Evolutionary conservation across 2,888 invertebrate genomes (phyloP).

Genomic region (Oxyscelio sp.): DNA sequence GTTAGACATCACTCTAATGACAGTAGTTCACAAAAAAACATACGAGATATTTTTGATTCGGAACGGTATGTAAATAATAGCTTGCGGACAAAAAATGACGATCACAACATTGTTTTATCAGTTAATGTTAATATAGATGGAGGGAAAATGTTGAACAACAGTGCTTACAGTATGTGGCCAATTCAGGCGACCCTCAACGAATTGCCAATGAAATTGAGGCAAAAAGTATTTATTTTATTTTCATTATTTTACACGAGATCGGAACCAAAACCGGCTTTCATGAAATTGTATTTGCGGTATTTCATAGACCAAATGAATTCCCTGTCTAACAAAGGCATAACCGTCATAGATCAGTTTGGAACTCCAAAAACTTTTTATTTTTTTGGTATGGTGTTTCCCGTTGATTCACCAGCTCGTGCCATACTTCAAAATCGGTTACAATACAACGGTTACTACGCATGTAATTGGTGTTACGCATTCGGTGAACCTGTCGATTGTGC

Average conservation of each 20-base stretch:
- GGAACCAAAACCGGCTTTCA: conserved; percentile 29
- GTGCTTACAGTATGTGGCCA: conserved; percentile 28
- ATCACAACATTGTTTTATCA: conserved; percentile 15
- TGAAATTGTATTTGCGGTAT: conserved; percentile 38
- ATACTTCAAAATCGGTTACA: too few relatives aligned
- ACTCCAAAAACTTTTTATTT: too few relatives aligned
- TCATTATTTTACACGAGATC: conserved; percentile 19
- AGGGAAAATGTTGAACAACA: too few relatives aligned
- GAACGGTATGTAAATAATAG: conserved; percentile 20
- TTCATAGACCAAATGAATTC: conserved; percentile 33
- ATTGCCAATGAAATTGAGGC: conserved; percentile 37
- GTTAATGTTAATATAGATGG: conserved; percentile 33
- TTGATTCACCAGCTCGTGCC: too few relatives aligned
- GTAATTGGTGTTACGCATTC: too few relatives aligned
- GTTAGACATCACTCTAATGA: not conserved
- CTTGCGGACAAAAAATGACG: conserved; percentile 15
- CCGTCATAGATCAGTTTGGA: conserved; percentile 13
- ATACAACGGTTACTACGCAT: too few relatives aligned
- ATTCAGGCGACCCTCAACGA: conserved; percentile 29
- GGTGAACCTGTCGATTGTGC: too few relatives aligned
- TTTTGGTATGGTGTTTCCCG: too few relatives aligned
- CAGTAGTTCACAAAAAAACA: conserved; percentile 2
- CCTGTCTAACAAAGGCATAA: conserved; percentile 15
- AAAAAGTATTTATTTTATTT: conserved; percentile 29
- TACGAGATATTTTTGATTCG: conserved; percentile 32